Percentiles rank a stretch among this genome's conserved stretches.
Conservation (phyloP, 2,113 vertebrate genomes). For the Cheirogaleus medius region DNA sequence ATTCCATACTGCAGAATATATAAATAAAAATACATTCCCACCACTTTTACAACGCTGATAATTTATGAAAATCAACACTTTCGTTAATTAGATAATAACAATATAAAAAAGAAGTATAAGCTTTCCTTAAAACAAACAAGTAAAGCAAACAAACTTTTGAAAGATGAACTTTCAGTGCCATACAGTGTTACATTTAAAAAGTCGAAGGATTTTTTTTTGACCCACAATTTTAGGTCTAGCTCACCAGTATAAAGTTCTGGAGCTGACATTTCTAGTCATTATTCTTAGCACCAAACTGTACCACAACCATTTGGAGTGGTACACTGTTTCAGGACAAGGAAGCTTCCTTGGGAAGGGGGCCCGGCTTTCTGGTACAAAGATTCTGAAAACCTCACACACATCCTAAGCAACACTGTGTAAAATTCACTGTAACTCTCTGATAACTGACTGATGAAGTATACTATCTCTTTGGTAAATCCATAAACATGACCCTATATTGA, state of each 20-base stretch:
- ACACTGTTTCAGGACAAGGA: neutral
- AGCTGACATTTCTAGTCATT: neutral
- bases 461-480: neutral
- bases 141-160: slow-evolving; percentile 1
- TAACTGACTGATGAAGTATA: neutral
- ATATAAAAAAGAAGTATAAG: neutral
- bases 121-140: neutral
- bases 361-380: neutral
- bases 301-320: neutral
- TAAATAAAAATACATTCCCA: slow-evolving; percentile 36
- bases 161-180: neutral
- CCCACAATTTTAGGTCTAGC: neutral
- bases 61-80: neutral
- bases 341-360: neutral
- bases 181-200: slow-evolving; percentile 20
- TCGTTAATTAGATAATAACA: neutral
- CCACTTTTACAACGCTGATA: neutral
- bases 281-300: neutral
- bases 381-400: neutral
- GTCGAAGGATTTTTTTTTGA: neutral
- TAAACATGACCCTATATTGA: neutral
- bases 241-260: neutral
- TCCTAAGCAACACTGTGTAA: neutral
- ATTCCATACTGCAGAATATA: slow-evolving; percentile 92
- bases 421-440: neutral